phyloP scores from a whole-genome alignment of 2,888 invertebrate species.

The Drosophila eohydei region DNA sequence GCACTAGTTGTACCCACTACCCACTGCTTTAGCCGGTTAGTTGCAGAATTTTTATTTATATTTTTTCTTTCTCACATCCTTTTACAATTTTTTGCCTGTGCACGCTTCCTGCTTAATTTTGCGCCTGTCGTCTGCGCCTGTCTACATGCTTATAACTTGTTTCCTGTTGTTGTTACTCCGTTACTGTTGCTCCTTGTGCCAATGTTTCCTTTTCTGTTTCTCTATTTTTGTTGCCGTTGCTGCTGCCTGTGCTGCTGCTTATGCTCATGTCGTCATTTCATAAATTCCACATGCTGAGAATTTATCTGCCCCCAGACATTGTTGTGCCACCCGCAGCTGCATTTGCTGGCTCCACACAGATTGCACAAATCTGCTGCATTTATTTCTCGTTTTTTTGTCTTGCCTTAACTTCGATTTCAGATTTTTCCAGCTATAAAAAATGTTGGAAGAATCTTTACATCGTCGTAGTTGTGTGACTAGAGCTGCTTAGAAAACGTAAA shows the following conservation, averaged over 20 bases:
- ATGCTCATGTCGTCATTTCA: conserved; percentile 65
- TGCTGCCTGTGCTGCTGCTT: conserved; percentile 21
- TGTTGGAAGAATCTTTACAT: conserved; percentile 11
- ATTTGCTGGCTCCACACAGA: conserved; percentile 25
- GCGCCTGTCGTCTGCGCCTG: conserved; percentile 74
- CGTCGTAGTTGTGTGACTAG: conserved; percentile 1
- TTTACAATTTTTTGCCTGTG: conserved; percentile 20
- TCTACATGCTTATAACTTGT: conserved; percentile 80
- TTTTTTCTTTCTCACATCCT: conserved; percentile 5
- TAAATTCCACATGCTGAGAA: conserved; percentile 75
- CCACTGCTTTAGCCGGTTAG: not conserved
- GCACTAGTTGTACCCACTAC: conserved; percentile 6
- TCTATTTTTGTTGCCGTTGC: not conserved
- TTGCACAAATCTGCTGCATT: conserved; percentile 61
- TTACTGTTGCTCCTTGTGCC: conserved; percentile 4
- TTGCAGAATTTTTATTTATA: conserved; percentile 24
- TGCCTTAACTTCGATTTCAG: conserved; percentile 44
- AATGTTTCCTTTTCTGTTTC: conserved; percentile 1
- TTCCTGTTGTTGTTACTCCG: conserved; percentile 58
- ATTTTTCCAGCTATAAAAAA: conserved; percentile 16
- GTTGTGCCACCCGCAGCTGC: conserved; percentile 25
- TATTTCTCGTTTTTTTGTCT: conserved; percentile 4
- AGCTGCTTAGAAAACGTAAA: conserved; percentile 6
- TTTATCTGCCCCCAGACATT: conserved; percentile 62
- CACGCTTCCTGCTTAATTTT: conserved; percentile 73